These are phyloP conservation scores for Temnopleurus reevesii DNA, from an alignment of 53 echinoderm and acorn worm genomes.

Conservation along the genomic window DNA sequence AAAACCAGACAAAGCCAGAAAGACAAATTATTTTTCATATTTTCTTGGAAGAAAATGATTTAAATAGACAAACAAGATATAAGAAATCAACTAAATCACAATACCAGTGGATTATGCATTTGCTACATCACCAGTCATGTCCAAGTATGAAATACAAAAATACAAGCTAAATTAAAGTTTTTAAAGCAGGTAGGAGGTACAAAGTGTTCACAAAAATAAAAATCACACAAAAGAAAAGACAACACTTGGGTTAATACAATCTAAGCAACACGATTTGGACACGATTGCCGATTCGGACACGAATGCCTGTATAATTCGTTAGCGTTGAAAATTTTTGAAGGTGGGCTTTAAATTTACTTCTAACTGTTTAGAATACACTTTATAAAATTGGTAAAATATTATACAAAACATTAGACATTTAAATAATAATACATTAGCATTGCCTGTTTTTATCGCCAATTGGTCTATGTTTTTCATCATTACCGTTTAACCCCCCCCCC, in stretches of 20 bases:
- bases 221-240: not conserved
- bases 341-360: not conserved
- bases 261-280: too few relatives aligned
- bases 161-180: not conserved
- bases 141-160: not conserved
- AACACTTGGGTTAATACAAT: too few relatives aligned
- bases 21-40: not conserved
- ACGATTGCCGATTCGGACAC: too few relatives aligned
- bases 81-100: constrained; percentile 20
- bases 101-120: not conserved
- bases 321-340: not conserved
- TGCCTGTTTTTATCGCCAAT: too few relatives aligned
- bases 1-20: not conserved
- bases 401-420: too few relatives aligned
- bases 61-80: constrained; percentile 31
- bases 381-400: too few relatives aligned
- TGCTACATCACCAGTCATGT: not conserved
- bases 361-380: not conserved
- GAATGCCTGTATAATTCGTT: too few relatives aligned
- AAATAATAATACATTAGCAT: too few relatives aligned
- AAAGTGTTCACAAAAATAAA: not conserved
- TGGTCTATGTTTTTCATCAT: too few relatives aligned
- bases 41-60: constrained; percentile 50
- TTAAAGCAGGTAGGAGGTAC: not conserved
- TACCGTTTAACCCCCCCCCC: too few relatives aligned